phyloP scores from a whole-genome alignment of 1,140 invertebrate species.

The Temnothorax curvispinosus region DNA sequence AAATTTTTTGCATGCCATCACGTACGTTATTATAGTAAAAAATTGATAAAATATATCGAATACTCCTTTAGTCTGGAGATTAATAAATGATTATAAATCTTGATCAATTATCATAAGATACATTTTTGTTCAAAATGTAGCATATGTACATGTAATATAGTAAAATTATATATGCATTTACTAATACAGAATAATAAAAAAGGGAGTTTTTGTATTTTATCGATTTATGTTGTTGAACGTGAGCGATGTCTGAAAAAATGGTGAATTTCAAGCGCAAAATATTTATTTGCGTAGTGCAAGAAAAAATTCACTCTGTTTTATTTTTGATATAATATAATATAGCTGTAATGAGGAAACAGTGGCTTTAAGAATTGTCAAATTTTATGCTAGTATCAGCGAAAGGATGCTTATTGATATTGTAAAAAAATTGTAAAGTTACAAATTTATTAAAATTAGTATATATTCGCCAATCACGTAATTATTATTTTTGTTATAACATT shows the following conservation, averaged over 20 bases:
- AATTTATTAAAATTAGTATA: constrained; percentile 25
- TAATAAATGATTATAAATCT: background rate
- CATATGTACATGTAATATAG: background rate
- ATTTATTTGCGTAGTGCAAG: background rate
- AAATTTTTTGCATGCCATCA: background rate
- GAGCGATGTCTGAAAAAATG: background rate
- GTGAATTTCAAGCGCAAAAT: background rate
- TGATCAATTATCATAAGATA: background rate
- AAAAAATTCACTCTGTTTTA: background rate
- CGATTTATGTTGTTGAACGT: background rate
- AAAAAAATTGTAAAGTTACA: constrained; percentile 39
- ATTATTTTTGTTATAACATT: constrained; percentile 38
- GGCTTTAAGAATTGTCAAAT: constrained; percentile 9
- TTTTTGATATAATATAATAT: background rate
- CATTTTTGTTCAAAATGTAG: background rate
- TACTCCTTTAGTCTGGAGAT: background rate
- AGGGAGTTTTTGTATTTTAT: background rate
- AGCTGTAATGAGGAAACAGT: background rate
- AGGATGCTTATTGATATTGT: constrained; percentile 18
- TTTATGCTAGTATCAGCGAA: constrained; percentile 29
- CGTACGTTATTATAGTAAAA: background rate
- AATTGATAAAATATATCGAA: background rate
- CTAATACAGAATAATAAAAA: background rate
- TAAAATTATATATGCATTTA: background rate
- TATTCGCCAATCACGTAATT: constrained; percentile 14